Conservation (phyloP, 2,797 vertebrate species). For the Pipistrellus kuhlii region DNA sequence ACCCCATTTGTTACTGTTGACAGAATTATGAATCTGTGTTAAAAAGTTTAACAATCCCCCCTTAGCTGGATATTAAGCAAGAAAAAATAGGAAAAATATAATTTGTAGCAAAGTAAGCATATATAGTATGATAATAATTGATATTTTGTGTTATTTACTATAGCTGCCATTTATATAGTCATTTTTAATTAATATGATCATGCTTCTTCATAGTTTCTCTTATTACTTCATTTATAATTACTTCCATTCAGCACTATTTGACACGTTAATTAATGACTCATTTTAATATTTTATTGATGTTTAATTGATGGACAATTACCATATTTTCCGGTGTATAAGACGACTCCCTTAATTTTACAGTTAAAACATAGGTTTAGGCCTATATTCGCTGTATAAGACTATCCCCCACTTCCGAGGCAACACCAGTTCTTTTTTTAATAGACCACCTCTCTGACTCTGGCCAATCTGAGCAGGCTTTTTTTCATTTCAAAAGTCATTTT, state of each 20-base stretch:
- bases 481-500: no score
- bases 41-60: not conserved
- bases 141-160: not conserved
- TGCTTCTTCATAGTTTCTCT: not conserved
- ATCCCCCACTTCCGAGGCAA: no score
- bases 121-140: not conserved
- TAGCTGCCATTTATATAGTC: not conserved
- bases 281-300: constrained; percentile 21
- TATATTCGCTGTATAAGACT: no score
- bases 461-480: no score
- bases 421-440: no score
- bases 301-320: not conserved
- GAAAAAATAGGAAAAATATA: not conserved
- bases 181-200: not conserved
- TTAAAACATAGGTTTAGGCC: no score
- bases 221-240: not conserved
- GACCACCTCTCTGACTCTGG: no score
- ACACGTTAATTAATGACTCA: not conserved
- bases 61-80: not conserved
- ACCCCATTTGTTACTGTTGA: not conserved
- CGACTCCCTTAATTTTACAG: no score
- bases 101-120: not conserved
- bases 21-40: not conserved
- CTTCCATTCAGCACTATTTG: not conserved
- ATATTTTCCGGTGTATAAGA: no score